Percentiles rank a stretch among this genome's conserved stretches.
These are phyloP conservation scores for Zalophus californianus DNA, from an alignment of 2,797 vertebrate genomes.

Conservation along the genomic window DNA sequence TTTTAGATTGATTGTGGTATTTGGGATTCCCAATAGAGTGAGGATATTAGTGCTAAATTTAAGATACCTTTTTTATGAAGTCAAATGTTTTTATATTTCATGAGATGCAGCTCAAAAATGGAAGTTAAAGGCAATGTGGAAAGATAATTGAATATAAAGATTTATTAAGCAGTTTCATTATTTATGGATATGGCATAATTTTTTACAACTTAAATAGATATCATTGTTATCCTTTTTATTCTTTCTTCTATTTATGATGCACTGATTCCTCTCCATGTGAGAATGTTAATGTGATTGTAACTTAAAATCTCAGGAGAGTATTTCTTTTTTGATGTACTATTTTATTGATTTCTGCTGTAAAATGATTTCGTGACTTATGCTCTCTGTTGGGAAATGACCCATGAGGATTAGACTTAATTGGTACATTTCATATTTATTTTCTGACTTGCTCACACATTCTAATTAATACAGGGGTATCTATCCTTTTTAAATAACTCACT, in stretches of 20 bases:
- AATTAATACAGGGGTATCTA: neutral
- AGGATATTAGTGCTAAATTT: neutral
- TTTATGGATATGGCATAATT: slow-evolving; percentile 55
- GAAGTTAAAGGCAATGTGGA: slow-evolving; percentile 28
- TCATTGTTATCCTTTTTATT: slow-evolving; percentile 19
- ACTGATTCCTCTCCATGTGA: neutral
- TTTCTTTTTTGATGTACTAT: slow-evolving; percentile 24
- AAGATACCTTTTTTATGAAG: slow-evolving; percentile 47
- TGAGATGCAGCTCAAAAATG: slow-evolving; percentile 54
- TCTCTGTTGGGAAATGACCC: slow-evolving; percentile 29
- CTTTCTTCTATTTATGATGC: slow-evolving; percentile 16
- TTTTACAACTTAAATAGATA: slow-evolving; percentile 48
- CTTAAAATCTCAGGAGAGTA: slow-evolving; percentile 21
- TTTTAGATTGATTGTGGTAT: neutral
- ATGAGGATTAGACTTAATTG: slow-evolving; percentile 20
- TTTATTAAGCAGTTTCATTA: slow-evolving; percentile 70
- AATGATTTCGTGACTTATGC: neutral
- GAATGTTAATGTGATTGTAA: slow-evolving; percentile 20
- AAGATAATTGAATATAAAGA: slow-evolving; percentile 64
- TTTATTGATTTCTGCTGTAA: slow-evolving; percentile 60
- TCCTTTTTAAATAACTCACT: neutral
- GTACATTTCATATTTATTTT: slow-evolving; percentile 52
- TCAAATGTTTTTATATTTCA: neutral
- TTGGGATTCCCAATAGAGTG: neutral
- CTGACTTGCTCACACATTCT: slow-evolving; percentile 36